Evolutionary conservation across 2,888 invertebrate genomes (phyloP), one percentile per base, ranked within the genome.

Genomic region (Pharmacophagus antenor): DNA sequence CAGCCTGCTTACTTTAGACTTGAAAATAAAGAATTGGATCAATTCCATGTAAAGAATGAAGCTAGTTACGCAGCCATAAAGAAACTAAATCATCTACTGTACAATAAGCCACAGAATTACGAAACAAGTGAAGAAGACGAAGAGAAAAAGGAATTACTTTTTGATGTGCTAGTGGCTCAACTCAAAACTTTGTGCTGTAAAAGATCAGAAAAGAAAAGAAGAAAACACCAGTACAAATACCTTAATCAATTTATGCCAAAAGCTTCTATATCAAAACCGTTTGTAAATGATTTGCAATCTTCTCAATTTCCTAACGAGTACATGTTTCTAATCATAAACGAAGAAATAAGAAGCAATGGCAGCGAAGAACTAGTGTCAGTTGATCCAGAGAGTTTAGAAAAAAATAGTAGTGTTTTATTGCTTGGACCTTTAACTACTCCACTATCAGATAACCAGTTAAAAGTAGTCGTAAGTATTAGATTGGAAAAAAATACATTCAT

Each of bases 291-390:
- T 44, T 23, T 48, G 10, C 56, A 56, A 50, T 41, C 56, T 22
- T 22, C 56, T 15, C 55, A 59, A 42, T 18, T 44, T 4, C 67
- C 17, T 69, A 66, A 72, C 53, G 86, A 89, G 72, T 80, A 82
- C 53, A 81, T 90, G 76, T 89, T 89, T 72, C 69, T 90, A 55
- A 77, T 90, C 25, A 70, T 89, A 46, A 89, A 89, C 65, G 89
- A 90, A 44, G 89, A 88, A 75, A 78, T 90, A 41, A 82, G 76
- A 64, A 82, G 72, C 56, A 82, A 80, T 62, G 75, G 67, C 1
- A 83, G 75, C 61, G 84, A 84, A 44, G 85, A 83, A 51, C 68
- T 88, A 3, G 79, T 89, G 65, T 71, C 74, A 4, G 88, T 88
- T 10, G 88, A 89, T 68, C 88, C 89, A 21, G 82, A 89, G 23